phyloP scores from a whole-genome alignment of 2,888 invertebrate species.

The Apotomis turbidana region DNA sequence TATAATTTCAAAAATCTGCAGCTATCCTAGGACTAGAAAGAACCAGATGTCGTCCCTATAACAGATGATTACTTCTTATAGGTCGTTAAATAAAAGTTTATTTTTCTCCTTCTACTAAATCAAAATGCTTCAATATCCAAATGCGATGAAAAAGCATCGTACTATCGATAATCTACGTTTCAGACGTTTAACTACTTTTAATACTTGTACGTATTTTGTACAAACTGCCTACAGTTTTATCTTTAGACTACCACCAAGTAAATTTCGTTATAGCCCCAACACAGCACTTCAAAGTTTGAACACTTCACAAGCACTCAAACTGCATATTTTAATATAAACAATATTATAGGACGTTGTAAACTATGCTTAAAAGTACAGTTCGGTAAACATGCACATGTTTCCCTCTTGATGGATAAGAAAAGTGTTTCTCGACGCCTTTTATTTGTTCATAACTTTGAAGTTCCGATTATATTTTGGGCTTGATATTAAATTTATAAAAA shows the following conservation, averaged over 20 bases:
- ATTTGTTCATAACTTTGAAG: conserved; percentile 31
- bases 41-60: too few relatives aligned
- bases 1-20: too few relatives aligned
- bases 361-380: conserved; percentile 47
- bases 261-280: not conserved
- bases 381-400: conserved; percentile 53
- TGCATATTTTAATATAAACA: conserved; percentile 47
- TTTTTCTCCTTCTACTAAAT: too few relatives aligned
- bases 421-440: conserved; percentile 20
- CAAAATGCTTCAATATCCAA: too few relatives aligned
- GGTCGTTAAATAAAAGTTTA: too few relatives aligned
- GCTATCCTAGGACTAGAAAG: too few relatives aligned
- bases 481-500: conserved; percentile 13
- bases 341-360: conserved; percentile 54
- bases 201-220: too few relatives aligned
- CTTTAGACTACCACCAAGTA: not conserved
- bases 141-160: too few relatives aligned
- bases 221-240: too few relatives aligned
- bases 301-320: conserved; percentile 21
- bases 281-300: not conserved
- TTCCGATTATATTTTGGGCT: conserved; percentile 17
- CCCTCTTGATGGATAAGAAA: conserved; percentile 44
- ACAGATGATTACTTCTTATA: too few relatives aligned
- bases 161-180: too few relatives aligned
- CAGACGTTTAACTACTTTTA: too few relatives aligned